Base-by-base conservation (phyloP, 2,888 invertebrate species). In the Acleris sparsana region DNA sequence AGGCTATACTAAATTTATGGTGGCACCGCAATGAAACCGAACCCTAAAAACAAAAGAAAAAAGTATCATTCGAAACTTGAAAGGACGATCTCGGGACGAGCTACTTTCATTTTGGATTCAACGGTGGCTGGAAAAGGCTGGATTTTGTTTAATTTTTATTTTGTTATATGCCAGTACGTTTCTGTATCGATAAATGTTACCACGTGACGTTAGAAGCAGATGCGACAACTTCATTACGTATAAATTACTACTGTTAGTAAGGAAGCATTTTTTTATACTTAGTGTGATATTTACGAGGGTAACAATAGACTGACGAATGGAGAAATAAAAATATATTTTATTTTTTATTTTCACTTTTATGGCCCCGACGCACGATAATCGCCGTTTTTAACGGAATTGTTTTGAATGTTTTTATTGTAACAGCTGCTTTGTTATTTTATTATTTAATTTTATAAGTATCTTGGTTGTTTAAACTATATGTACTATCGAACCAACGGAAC, bases 161-260 rank as follows among this genome's bases (percentile, higher is more conserved):
- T 33, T 18, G 9, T 22, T 20, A 43, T 67, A 69, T 70, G 63
- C 67, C 67, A 70, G 68, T 72, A 72, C 43, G 9, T 48, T 49
- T 16, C 11, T 17, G n/a, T 3, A 22, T 43, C 65, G 53, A 70
- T 70, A 72, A 73, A 75, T 80, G 80, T 80, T 75, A 79, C 82
- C 85, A 82, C 81, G 80, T 81, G 85, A 84, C 81, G 80, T 78
- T 73, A 75, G 76, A 71, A 78, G 88, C 91, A 92, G 91, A 90
- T 92, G 92, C 81, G 84, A 87, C 85, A 80, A 82, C 85, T 88
- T 88, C 87, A 88, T 89, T 89, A 88, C 85, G 74, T 81, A 86
- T 89, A 88, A 89, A 86, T 89, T 87, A 90, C 88, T 90, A 89
- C 90, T 87, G 89, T 89, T 87, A 89, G 83, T 83, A 87, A 88